Conservation (phyloP, 1,140 invertebrate genomes). For the Ptiloglossa arizonensis region DNA sequence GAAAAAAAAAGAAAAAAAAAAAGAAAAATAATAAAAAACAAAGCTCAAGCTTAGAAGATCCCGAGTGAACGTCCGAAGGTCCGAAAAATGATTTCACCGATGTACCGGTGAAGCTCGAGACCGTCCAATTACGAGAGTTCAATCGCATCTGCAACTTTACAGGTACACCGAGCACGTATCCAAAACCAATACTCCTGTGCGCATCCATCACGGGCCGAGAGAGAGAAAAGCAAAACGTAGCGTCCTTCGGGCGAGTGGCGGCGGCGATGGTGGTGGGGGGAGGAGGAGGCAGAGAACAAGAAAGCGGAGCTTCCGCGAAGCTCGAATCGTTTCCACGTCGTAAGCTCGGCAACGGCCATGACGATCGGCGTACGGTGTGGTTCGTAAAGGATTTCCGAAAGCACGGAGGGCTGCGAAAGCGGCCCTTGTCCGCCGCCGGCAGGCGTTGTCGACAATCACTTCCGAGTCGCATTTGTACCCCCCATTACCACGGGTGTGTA, state of each 20-base stretch:
- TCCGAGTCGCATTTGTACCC: slow-evolving; percentile 67
- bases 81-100: too few species aligned
- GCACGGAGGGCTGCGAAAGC: slow-evolving; percentile 27
- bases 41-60: too few species aligned
- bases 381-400: slow-evolving; percentile 49
- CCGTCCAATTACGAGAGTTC: too few species aligned
- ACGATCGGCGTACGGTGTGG: not conserved
- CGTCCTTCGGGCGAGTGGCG: too few species aligned
- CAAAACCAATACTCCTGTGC: not conserved
- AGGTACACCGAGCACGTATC: too few species aligned
- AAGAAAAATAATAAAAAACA: too few species aligned
- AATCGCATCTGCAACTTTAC: too few species aligned
- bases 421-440: slow-evolving; percentile 27
- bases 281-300: not conserved
- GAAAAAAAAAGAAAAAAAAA: too few species aligned
- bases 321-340: not conserved
- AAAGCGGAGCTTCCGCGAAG: not conserved
- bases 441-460: slow-evolving; percentile 48
- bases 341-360: not conserved
- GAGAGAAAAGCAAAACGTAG: not conserved
- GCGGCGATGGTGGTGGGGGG: too few species aligned
- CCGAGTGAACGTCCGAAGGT: too few species aligned
- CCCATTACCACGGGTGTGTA: slow-evolving; percentile 69
- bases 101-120: too few species aligned
- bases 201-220: not conserved